phyloP scores from a whole-genome alignment of 2,888 invertebrate species.

The Leptinotarsa peninsularis region DNA sequence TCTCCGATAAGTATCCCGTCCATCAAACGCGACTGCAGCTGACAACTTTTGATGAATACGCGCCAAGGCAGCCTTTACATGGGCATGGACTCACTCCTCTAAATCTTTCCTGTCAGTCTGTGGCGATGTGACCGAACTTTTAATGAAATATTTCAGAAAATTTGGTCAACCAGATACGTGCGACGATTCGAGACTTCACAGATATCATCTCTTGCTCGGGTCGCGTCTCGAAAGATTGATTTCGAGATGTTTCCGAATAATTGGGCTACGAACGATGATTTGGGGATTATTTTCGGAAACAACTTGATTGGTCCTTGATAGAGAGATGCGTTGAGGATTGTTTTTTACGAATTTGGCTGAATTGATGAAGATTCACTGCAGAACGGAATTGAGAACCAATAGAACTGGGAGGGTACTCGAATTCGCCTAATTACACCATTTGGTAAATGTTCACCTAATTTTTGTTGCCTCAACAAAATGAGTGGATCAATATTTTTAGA shows the following conservation, averaged over 20 bases:
- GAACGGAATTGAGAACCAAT: too few relatives aligned
- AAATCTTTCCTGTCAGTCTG: conserved; percentile 56
- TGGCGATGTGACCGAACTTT: conserved; percentile 52
- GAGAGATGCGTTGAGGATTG: neutral
- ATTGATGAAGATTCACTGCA: too few relatives aligned
- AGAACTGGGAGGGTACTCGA: too few relatives aligned
- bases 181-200: conserved; percentile 43
- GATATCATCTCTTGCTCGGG: conserved; percentile 36
- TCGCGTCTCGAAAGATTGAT: conserved; percentile 34
- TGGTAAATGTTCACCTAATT: too few relatives aligned
- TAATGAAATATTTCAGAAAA: conserved; percentile 49
- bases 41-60: conserved; percentile 59
- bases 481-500: too few relatives aligned
- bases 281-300: conserved; percentile 1
- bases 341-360: too few relatives aligned
- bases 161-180: conserved; percentile 47
- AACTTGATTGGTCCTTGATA: conserved; percentile 8
- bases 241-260: conserved; percentile 27
- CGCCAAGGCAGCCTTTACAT: conserved; percentile 54
- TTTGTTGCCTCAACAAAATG: too few relatives aligned
- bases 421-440: too few relatives aligned
- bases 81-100: conserved; percentile 55
- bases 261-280: neutral
- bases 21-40: conserved; percentile 55
- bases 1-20: conserved; percentile 47